Conservation (phyloP, 2,797 vertebrate species). For the Premnoplex brunnescens region DNA sequence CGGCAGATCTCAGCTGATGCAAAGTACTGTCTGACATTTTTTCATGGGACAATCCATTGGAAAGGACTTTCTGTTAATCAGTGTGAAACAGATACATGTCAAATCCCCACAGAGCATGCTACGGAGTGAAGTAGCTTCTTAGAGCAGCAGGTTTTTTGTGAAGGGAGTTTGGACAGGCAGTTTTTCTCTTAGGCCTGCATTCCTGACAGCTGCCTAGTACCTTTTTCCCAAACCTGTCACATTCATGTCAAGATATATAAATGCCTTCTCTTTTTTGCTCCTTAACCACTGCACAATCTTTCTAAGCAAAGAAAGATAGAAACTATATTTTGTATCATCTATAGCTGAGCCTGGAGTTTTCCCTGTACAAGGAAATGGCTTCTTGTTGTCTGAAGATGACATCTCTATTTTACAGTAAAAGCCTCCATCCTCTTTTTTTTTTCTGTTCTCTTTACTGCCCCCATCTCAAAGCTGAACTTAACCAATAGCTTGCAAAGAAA, state of each 20-base stretch:
- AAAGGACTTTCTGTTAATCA: slow-evolving; percentile 16
- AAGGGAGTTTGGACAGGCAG: not conserved
- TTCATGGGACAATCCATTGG: not conserved
- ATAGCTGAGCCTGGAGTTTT: not conserved
- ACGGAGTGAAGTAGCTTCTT: not conserved
- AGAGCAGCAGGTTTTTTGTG: not conserved
- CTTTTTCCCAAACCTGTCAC: not conserved
- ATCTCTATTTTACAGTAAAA: slow-evolving; percentile 16
- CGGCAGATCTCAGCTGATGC: not conserved
- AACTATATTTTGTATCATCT: not conserved
- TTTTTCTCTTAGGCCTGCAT: not conserved
- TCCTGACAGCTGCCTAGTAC: slow-evolving; percentile 11
- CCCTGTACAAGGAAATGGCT: not conserved
- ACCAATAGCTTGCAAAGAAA: not conserved
- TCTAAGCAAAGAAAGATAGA: not conserved
- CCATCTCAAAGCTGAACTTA: not conserved
- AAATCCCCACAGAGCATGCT: not conserved
- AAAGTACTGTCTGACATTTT: not conserved
- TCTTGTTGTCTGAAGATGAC: not conserved
- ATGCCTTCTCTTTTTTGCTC: not conserved
- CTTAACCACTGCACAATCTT: not conserved
- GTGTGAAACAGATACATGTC: not conserved
- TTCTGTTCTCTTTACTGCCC: not conserved
- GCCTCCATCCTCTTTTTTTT: not conserved
- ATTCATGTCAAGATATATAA: not conserved